Percentiles rank a stretch among this genome's conserved stretches.
Evolutionary conservation across 2,113 vertebrate genomes (phyloP).

Genomic region (Anguilla japonica): DNA sequence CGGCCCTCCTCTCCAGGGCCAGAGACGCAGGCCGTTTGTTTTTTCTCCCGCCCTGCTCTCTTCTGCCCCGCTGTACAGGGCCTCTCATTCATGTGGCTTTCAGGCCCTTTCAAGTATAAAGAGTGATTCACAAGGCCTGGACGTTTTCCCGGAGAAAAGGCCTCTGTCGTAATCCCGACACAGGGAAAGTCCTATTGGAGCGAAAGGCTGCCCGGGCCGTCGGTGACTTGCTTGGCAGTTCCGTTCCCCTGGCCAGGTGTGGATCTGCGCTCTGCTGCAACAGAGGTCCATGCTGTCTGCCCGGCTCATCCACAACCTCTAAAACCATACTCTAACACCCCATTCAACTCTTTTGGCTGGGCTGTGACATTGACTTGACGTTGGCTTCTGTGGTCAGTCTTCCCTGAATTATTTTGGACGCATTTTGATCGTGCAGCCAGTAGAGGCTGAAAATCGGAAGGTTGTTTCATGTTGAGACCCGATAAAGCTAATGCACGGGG

Average conservation of each 20-base stretch:
- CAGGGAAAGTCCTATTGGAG: slow-evolving; percentile 9
- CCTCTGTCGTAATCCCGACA: background rate
- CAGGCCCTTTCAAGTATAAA: background rate
- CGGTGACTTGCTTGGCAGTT: background rate
- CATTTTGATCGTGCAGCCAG: background rate
- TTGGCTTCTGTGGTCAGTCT: background rate
- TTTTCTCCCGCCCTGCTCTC: background rate
- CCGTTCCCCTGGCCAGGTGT: slow-evolving; percentile 1
- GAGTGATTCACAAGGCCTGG: slow-evolving; percentile 3
- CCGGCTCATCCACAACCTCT: background rate
- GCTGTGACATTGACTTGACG: background rate
- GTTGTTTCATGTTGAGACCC: background rate
- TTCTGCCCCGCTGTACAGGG: background rate
- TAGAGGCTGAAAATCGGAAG: background rate
- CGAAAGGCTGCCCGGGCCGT: background rate
- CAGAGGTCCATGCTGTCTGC: background rate
- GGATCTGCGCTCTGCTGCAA: background rate
- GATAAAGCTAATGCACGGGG: background rate
- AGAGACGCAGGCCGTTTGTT: background rate
- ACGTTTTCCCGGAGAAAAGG: background rate
- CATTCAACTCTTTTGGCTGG: background rate
- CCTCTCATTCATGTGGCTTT: slow-evolving; percentile 14
- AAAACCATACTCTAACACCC: background rate
- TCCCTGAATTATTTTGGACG: background rate
- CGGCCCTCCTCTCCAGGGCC: background rate